Evolutionary conservation across 2,888 invertebrate genomes (phyloP).

Genomic region (Monoplex corrugatus): DNA sequence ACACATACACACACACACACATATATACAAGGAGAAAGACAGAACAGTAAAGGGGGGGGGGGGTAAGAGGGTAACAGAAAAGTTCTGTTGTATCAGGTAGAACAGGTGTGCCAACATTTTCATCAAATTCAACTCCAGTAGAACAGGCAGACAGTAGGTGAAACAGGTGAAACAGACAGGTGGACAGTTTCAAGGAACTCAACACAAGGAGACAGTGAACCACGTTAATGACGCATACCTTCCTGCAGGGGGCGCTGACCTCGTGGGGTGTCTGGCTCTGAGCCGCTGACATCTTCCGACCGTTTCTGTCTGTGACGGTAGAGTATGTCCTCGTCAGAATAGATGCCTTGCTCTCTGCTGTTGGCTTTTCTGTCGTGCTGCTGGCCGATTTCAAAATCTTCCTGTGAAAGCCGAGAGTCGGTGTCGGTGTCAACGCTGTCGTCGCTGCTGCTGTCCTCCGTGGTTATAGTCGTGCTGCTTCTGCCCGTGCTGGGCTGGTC

Average conservation of each 20-base stretch:
- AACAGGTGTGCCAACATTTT: too few species aligned
- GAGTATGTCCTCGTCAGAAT: too few species aligned
- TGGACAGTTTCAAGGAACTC: too few species aligned
- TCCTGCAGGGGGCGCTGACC: neutral
- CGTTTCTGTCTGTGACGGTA: neutral
- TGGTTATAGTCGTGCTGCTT: neutral
- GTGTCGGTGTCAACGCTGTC: neutral
- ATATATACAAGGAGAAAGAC: neutral
- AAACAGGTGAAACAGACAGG: too few species aligned
- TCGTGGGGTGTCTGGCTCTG: neutral
- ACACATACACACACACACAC: neutral
- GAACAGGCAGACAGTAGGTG: too few species aligned
- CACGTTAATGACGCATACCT: neutral
- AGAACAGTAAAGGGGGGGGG: neutral
- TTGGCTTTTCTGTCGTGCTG: neutral
- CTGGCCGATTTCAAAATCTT: neutral
- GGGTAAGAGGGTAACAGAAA: neutral
- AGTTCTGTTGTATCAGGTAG: too few species aligned
- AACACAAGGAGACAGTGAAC: too few species aligned
- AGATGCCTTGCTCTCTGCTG: too few species aligned
- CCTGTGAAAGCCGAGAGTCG: too few species aligned
- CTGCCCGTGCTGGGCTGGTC: neutral
- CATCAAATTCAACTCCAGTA: too few species aligned
- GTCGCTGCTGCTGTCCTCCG: too few species aligned
- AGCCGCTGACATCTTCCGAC: neutral